Evolutionary conservation across 2,797 vertebrate genomes (phyloP), one percentile per base, ranked within the genome.

Genomic region (Chiloscyllium punctatum): DNA sequence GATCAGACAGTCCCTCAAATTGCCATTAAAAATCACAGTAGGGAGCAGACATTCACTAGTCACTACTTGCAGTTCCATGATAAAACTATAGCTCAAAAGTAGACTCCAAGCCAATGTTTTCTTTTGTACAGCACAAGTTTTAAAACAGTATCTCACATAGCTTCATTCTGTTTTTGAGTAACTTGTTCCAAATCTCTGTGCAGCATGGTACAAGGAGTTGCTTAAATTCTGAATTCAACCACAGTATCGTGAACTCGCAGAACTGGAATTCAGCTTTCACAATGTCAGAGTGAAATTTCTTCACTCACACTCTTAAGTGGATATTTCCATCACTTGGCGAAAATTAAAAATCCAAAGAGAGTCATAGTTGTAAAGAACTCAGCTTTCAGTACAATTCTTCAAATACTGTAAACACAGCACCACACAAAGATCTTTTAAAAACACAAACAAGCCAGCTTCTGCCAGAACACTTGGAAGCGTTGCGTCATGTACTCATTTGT

Each of bases 401-500:
- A 95, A 74, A 57, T 57, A 53, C 11, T 77, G 5, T 77, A n/a
- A 77, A 95, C 16, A 37, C 62, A 13, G 57, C 30, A 91, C 30
- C 71, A 77, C 27, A 51, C 6, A 6, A 25, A 53, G 71, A 72
- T 95, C 51, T 95, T 69, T 74, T 51, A 53, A 77, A 95, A 69
- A 42, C 37, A 18, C 94, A 74, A 94, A 95, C 94, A 77, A 30
- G 30, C 33, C 71, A 95, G 48, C 25, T 53, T 95, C 94, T 74
- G 72, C 94, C 71, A 95, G 16, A 53, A 16, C 94, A 77, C 27
- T 95, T 77, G 4, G 42, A 95, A 95, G 27, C 57, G 48, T 74
- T 95, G 94, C 94, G 16, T 95, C 94, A 95, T 57, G 71, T 77
- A 51, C 77, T 95, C 94, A 74, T 33, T 95, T 74, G 94, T 74